Evolutionary conservation across 2,797 vertebrate genomes (phyloP), one percentile per base, ranked within the genome.

Genomic region (Octomys mimax): DNA sequence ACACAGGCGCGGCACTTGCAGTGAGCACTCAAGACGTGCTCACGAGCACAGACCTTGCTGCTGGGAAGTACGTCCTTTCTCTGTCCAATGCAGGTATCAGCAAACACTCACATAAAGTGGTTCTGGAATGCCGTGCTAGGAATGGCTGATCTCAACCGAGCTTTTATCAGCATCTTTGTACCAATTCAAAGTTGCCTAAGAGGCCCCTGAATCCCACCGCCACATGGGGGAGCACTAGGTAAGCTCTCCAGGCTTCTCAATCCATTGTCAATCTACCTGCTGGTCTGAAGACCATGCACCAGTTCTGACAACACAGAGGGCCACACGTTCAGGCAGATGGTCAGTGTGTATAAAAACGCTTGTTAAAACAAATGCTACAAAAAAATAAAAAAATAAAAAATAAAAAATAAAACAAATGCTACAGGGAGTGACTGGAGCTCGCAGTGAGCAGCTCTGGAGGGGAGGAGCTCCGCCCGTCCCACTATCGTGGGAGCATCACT

Each of bases 161-260:
- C n/a, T 91, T 87, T 89, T 39, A 52, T 89, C 80, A 80, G 92
- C 89, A 26, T 86, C 64, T 83, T 87, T 93, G 78, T 61, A 21
- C 54, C 68, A 82, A 91, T 57, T 73, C 19, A 33, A 62, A 88
- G 75, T 82, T 89, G 28, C 46, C 49, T 82, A 54, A 83, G 89
- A 93, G 82, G 71, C n/a, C 54, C 62, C 79, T 95, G 70, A 39
- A 31, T 90, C 16, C 46, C 68, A 18, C 81, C 46, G 26, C 89
- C 73, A 77, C 59, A 36, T 31, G 70, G 54, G 39, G 94, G 79
- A 68, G 42, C 83, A 18, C 83, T 73, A 61, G 87, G 54, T 91
- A 86, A 94, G 75, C 6, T 83, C 89, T 85, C 84, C 21, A 70
- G 31, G 4, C 86, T 95, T 95, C 24, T 33, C 86, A 83, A 77